Evolutionary conservation across 2,113 vertebrate species (phyloP).

Genomic region (Nestor notabilis): DNA sequence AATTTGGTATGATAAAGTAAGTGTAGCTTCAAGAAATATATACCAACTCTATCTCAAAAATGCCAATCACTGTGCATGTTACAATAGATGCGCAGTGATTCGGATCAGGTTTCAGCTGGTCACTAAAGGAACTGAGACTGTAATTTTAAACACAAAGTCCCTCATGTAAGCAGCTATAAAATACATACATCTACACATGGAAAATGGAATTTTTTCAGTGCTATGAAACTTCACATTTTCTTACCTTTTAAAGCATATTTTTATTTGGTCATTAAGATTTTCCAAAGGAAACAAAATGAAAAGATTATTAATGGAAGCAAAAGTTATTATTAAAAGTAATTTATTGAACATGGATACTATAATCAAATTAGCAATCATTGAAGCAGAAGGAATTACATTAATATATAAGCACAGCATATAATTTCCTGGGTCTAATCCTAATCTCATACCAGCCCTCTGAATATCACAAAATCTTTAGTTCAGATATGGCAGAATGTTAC

Average conservation of each 20-base stretch:
- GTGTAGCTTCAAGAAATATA: background rate
- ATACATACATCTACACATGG: background rate
- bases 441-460: background rate
- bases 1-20: slow-evolving; percentile 5
- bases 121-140: background rate
- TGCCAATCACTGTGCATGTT: background rate
- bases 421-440: background rate
- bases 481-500: background rate
- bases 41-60: background rate
- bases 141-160: slow-evolving; percentile 10
- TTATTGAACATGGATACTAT: background rate
- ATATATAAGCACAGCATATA: background rate
- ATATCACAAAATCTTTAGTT: background rate
- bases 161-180: background rate
- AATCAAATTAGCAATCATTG: background rate
- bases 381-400: background rate
- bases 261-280: background rate
- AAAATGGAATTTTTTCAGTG: background rate
- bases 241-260: background rate
- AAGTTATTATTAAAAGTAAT: background rate
- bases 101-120: background rate
- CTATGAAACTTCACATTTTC: background rate
- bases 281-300: background rate
- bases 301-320: background rate
- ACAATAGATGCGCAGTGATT: slow-evolving; percentile 2